Conservation (phyloP, 2,888 invertebrate genomes). For the Drosophila eohydei region DNA sequence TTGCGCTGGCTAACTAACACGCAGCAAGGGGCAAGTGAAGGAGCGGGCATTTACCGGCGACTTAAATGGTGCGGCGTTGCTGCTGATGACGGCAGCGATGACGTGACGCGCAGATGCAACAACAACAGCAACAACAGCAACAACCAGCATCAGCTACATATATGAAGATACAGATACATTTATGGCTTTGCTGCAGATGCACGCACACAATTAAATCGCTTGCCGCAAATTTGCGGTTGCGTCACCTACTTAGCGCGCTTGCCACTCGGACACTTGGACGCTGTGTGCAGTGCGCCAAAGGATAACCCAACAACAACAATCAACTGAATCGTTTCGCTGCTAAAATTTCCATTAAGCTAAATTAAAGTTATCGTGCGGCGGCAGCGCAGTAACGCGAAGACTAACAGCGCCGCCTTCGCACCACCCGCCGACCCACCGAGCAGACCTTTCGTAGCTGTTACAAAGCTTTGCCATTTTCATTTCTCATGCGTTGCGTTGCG, state of each 20-base stretch:
- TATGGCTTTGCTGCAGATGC: constrained; percentile 35
- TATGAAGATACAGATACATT: constrained; percentile 42
- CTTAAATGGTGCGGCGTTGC: constrained; percentile 67
- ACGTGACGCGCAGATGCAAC: constrained; percentile 59
- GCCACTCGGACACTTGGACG: constrained; percentile 31
- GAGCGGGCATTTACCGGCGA: constrained; percentile 56
- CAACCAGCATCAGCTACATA: constrained; percentile 20
- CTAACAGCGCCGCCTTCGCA: constrained; percentile 21
- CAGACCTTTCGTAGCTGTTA: constrained; percentile 33
- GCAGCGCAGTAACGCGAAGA: constrained; percentile 65
- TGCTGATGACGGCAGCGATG: constrained; percentile 52
- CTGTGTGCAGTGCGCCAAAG: constrained; percentile 45
- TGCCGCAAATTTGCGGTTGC: constrained; percentile 81
- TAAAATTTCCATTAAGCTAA: constrained; percentile 79
- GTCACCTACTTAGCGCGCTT: constrained; percentile 75
- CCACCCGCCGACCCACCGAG: constrained; percentile 2
- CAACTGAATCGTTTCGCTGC: constrained; percentile 35
- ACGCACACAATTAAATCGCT: constrained; percentile 68
- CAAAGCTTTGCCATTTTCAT: constrained; percentile 71
- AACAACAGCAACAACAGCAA: constrained; percentile 6
- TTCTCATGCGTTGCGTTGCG: constrained; percentile 53
- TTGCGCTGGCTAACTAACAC: constrained; percentile 56
- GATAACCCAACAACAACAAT: constrained; percentile 36
- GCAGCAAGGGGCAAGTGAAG: not conserved
- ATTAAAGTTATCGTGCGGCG: constrained; percentile 77